Evolutionary conservation across 2,113 vertebrate species (phyloP).

Genomic region (Gallinago media): DNA sequence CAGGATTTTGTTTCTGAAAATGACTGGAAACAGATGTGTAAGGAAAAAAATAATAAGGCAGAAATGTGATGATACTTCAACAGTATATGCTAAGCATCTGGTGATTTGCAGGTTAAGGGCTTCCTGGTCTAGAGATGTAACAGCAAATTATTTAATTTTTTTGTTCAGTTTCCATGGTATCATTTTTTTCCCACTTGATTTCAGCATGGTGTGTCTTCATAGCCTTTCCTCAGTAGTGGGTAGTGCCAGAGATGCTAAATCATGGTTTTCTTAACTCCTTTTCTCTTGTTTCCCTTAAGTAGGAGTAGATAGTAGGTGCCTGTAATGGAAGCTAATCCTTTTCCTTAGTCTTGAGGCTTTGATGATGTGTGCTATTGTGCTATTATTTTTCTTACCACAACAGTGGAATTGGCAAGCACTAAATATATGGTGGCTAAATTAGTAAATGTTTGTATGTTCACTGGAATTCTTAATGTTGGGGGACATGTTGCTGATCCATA

Average conservation of each 20-base stretch:
- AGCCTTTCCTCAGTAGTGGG: neutral
- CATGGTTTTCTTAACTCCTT: neutral
- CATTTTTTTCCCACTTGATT: constrained; percentile 10
- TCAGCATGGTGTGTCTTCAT: neutral
- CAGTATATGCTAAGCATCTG: neutral
- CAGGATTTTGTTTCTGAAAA: neutral
- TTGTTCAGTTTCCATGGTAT: constrained; percentile 33
- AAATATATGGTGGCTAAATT: neutral
- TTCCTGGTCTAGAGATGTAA: neutral
- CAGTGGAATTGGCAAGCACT: neutral
- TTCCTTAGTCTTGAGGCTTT: neutral
- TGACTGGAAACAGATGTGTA: neutral
- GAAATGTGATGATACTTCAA: neutral
- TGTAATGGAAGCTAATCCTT: neutral
- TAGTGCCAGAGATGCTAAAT: neutral
- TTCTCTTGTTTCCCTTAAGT: neutral
- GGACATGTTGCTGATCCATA: neutral
- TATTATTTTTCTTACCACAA: neutral
- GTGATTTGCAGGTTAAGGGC: neutral
- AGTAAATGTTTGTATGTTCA: neutral
- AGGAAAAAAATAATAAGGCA: neutral
- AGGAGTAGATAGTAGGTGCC: neutral
- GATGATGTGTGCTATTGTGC: neutral
- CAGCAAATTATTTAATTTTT: neutral
- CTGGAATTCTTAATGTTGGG: neutral